Conservation (phyloP, 2,888 invertebrate genomes). For the Herminia tarsipennalis region DNA sequence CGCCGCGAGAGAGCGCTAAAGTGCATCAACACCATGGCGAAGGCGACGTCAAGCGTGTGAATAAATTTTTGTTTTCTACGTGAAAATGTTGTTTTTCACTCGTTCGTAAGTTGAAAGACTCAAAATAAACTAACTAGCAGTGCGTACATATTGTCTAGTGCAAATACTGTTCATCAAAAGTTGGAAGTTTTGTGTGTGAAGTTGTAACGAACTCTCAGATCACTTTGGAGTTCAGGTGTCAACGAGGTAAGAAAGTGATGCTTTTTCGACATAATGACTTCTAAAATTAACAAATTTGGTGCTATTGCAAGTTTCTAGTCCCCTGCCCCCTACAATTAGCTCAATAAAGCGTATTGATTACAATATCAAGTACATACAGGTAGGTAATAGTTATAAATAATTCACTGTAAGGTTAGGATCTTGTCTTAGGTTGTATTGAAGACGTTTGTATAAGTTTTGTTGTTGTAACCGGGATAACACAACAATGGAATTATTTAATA, state of each 20-base stretch:
- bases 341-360: slow-evolving; percentile 33
- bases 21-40: slow-evolving; percentile 80
- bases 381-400: slow-evolving; percentile 80
- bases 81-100: slow-evolving; percentile 74
- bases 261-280: slow-evolving; percentile 71
- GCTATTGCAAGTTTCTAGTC: slow-evolving; percentile 46
- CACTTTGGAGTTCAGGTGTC: slow-evolving; percentile 83
- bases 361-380: slow-evolving; percentile 52
- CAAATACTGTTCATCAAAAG: slow-evolving; percentile 63
- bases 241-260: slow-evolving; percentile 84
- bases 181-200: slow-evolving; percentile 78
- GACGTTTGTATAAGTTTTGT: slow-evolving; percentile 41
- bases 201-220: slow-evolving; percentile 82
- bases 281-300: slow-evolving; percentile 66
- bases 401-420: slow-evolving; percentile 77
- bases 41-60: slow-evolving; percentile 79
- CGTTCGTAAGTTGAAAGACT: slow-evolving; percentile 74
- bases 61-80: slow-evolving; percentile 80
- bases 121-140: slow-evolving; percentile 61
- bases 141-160: slow-evolving; percentile 62
- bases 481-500: slow-evolving; percentile 20
- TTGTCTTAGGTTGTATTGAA: slow-evolving; percentile 59
- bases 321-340: slow-evolving; percentile 48
- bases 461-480: slow-evolving; percentile 26
- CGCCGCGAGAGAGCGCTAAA: slow-evolving; percentile 61